Percentiles rank a stretch among this genome's conserved stretches.
phyloP scores from a whole-genome alignment of 2,113 vertebrate species.

The Morphnarchus princeps region DNA sequence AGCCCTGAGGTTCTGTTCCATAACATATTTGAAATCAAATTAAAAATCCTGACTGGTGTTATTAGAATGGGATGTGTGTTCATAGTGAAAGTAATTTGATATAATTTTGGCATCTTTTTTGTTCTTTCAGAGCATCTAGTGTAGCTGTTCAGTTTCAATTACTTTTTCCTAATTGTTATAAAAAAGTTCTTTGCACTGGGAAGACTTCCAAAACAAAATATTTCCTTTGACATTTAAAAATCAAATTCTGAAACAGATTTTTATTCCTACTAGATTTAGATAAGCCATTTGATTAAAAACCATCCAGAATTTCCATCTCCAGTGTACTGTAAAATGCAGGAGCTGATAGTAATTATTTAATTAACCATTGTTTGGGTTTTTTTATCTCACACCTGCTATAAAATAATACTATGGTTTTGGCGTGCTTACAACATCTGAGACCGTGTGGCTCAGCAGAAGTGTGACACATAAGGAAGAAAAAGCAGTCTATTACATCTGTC shows the following conservation, averaged over 20 bases:
- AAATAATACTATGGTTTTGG: not conserved
- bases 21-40: not conserved
- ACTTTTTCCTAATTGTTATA: not conserved
- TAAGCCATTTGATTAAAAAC: not conserved
- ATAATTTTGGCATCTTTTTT: not conserved
- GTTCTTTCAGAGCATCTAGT: not conserved
- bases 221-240: conserved; percentile 16
- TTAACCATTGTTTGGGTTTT: not conserved
- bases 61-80: not conserved
- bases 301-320: not conserved
- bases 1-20: not conserved
- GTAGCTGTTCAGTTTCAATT: not conserved
- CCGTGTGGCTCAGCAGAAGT: not conserved
- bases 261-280: not conserved
- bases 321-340: not conserved
- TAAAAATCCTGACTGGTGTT: not conserved
- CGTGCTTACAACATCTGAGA: not conserved
- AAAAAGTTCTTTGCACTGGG: not conserved
- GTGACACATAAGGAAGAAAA: not conserved
- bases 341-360: not conserved
- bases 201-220: conserved; percentile 17
- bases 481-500: not conserved
- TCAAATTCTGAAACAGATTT: not conserved
- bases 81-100: not conserved
- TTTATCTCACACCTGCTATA: not conserved